Evolutionary conservation across 2,113 vertebrate species (phyloP), one percentile per base, ranked within the genome.

Genomic region (Grammomys surdaster): DNA sequence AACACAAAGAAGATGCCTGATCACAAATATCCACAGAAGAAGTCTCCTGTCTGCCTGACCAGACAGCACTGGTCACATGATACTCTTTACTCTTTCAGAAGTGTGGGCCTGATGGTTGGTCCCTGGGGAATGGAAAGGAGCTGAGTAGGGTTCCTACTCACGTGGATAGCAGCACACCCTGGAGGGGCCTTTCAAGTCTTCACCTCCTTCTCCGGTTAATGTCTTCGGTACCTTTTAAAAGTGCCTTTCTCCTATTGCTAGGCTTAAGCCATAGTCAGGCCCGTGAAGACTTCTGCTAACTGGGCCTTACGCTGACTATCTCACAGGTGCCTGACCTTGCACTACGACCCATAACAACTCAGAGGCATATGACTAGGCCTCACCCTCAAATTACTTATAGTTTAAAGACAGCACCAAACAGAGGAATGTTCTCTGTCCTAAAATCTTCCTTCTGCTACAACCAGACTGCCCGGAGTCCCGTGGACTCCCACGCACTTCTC

Each of bases 401-500:
- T 94, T 58, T 92, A 78, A 76, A 97, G 94, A 95, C 92, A 87
- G 70, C 48, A 43, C 75, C 22, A 84, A 75, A 87, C 60, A 91
- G 54, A 96, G 58, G 78, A 92, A 92, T 51, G 76, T 69, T 97
- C 48, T 95, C 12, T 76, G 54, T 81, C 82, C 70, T 81, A 51
- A 80, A 76, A 93, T 22, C 72, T 82, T 46, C 88, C 54, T 91
- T 77, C 33, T 84, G 72, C 60, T 87, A 76, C 90, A 95, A 77
- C 73, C 77, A 95, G 86, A 92, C 93, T 95, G 97, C 88, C 92
- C 89, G 9, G 82, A 73, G 86, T 43, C 82, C 85, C 33, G 1
- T 0, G n/a, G 67, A 77, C 73, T 28, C 96, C 97, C 97, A 95
- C 97, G 77, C 89, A 95, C 88, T 92, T 95, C 86, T 70, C 86